Percentiles rank a stretch among this genome's conserved stretches.
These are phyloP conservation scores for Triops cancriformis DNA, from an alignment of 1,140 invertebrate species.

Conservation along the genomic window DNA sequence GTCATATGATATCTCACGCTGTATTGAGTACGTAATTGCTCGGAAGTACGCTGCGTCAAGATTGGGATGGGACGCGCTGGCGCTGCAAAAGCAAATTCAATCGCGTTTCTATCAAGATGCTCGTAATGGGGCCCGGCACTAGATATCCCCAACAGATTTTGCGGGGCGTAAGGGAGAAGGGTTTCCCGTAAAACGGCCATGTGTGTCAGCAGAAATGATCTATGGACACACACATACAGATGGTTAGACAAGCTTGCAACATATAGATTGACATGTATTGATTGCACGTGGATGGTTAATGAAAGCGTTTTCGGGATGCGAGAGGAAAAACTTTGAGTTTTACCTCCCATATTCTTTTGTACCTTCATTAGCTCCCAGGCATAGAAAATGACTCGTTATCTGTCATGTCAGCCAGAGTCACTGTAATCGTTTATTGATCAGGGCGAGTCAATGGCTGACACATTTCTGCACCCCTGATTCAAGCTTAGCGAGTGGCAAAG, in stretches of 20 bases:
- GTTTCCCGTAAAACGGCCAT: not conserved
- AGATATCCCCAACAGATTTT: not conserved
- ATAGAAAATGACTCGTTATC: not conserved
- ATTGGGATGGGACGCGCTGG: not conserved
- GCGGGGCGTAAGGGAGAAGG: not conserved
- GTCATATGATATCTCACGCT: constrained; percentile 4
- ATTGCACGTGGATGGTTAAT: not conserved
- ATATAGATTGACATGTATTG: not conserved
- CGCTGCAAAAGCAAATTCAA: not conserved
- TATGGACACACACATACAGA: not conserved
- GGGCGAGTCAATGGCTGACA: not conserved
- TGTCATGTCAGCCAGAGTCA: not conserved
- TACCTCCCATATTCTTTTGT: not conserved
- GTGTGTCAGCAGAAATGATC: not conserved
- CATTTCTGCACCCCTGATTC: too few species aligned
- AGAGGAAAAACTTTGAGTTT: not conserved
- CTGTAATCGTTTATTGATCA: not conserved
- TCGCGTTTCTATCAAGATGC: not conserved
- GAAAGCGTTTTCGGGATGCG: not conserved
- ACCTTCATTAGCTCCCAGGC: not conserved
- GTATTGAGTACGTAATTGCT: constrained; percentile 1
- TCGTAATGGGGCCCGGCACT: not conserved
- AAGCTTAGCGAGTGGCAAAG: too few species aligned
- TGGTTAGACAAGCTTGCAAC: not conserved
- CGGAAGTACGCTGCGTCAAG: not conserved